Evolutionary conservation across 2,113 vertebrate genomes (phyloP).

Genomic region (Gopherus evgoodei): DNA sequence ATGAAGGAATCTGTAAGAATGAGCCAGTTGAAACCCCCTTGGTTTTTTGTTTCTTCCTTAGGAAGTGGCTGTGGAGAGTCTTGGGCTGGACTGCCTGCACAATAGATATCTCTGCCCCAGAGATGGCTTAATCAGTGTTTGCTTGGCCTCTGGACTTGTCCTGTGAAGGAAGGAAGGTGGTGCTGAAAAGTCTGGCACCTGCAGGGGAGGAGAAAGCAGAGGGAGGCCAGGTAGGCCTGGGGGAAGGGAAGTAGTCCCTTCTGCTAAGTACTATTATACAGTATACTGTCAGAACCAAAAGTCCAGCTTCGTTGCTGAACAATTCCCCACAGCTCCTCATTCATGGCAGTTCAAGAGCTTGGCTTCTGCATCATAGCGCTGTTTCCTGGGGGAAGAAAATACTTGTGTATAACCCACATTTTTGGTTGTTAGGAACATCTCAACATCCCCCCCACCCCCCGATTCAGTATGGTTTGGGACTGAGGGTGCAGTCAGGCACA

Average conservation of each 20-base stretch:
- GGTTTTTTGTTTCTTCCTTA: neutral
- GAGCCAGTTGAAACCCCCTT: neutral
- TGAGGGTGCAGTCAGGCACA: neutral
- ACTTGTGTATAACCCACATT: neutral
- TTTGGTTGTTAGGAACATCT: neutral
- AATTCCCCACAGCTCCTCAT: neutral
- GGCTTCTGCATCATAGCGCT: neutral
- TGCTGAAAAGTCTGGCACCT: neutral
- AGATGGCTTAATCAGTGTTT: neutral
- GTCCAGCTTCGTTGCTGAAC: neutral
- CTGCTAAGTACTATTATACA: too few relatives aligned
- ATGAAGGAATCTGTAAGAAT: neutral
- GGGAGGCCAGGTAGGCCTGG: rapidly evolving
- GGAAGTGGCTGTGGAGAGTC: neutral
- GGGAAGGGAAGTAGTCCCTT: neutral
- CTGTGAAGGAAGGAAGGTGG: neutral
- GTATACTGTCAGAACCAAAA: neutral
- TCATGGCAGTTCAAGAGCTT: neutral
- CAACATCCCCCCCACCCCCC: neutral
- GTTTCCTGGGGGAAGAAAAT: neutral
- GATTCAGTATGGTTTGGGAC: neutral
- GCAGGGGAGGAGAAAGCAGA: neutral
- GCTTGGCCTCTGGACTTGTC: neutral
- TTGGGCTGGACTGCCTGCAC: neutral
- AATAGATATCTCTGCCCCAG: neutral